Evolutionary conservation across 2,888 invertebrate species (phyloP).

Genomic region (Agrochola circellaris): DNA sequence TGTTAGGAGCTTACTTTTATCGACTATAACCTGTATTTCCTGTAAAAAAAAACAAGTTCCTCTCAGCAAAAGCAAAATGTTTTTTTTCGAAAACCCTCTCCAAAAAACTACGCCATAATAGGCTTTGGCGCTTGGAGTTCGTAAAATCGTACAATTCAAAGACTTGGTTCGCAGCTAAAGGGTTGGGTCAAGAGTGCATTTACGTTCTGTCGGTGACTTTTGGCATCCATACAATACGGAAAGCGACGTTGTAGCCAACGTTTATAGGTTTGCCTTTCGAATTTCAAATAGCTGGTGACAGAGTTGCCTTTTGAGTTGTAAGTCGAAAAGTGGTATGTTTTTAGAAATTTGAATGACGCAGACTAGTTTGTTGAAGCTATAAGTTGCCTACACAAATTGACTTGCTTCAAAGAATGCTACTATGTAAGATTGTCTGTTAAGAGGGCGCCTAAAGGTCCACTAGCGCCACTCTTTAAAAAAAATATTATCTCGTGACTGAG

Average conservation of each 20-base stretch:
- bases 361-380: too few species aligned
- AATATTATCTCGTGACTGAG: too few species aligned
- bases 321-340: not conserved
- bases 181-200: slow-evolving; percentile 41
- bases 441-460: too few species aligned
- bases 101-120: slow-evolving; percentile 29
- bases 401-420: not conserved
- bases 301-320: not conserved
- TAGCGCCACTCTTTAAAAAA: too few species aligned
- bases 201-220: slow-evolving; percentile 21
- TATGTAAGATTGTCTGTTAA: not conserved
- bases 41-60: not conserved
- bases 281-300: slow-evolving; percentile 11
- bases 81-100: not conserved
- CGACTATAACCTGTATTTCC: too few species aligned
- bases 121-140: slow-evolving; percentile 12
- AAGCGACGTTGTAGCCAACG: slow-evolving; percentile 7
- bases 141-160: slow-evolving; percentile 25
- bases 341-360: not conserved
- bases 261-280: slow-evolving; percentile 16
- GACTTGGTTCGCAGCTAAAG: slow-evolving; percentile 7
- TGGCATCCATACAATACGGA: slow-evolving; percentile 50
- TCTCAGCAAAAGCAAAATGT: not conserved
- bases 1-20: not conserved
- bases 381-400: not conserved